Conservation (phyloP, 2,888 invertebrate species). For the Cremastinae sp. region DNA sequence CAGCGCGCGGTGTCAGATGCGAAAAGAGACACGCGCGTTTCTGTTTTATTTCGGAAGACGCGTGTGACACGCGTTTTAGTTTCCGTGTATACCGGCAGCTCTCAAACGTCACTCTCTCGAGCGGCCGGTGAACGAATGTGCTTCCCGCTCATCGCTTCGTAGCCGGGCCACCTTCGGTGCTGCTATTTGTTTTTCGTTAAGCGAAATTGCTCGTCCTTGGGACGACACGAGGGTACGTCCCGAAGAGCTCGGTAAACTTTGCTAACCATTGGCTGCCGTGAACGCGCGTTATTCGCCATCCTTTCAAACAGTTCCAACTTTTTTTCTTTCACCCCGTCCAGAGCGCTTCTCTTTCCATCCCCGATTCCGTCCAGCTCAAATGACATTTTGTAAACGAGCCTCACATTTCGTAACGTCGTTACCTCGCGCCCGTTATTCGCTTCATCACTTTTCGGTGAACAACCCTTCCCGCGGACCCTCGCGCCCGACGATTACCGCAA, state of each 20-base stretch:
- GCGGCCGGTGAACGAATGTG: background rate
- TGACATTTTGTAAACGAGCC: too few relatives aligned
- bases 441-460: too few relatives aligned
- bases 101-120: conserved; percentile 26
- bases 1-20: background rate
- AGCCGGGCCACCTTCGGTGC: conserved; percentile 6
- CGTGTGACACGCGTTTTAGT: background rate
- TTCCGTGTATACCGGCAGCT: conserved; percentile 29
- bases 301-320: background rate
- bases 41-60: background rate
- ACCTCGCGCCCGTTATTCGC: too few relatives aligned
- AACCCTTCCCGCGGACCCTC: too few relatives aligned
- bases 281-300: background rate
- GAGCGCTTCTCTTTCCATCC: too few relatives aligned
- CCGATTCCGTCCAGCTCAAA: too few relatives aligned
- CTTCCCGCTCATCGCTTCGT: conserved; percentile 9
- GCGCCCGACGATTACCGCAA: too few relatives aligned
- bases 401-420: too few relatives aligned
- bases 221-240: conserved; percentile 62
- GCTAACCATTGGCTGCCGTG: conserved; percentile 71
- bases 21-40: background rate
- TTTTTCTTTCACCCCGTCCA: too few relatives aligned
- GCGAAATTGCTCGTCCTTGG: conserved; percentile 70
- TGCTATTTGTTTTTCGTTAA: conserved; percentile 74
- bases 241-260: conserved; percentile 73